Percentiles rank a stretch among this genome's conserved stretches.
phyloP scores from a whole-genome alignment of 2,113 vertebrate genomes.

The Aleadryas rufinucha region DNA sequence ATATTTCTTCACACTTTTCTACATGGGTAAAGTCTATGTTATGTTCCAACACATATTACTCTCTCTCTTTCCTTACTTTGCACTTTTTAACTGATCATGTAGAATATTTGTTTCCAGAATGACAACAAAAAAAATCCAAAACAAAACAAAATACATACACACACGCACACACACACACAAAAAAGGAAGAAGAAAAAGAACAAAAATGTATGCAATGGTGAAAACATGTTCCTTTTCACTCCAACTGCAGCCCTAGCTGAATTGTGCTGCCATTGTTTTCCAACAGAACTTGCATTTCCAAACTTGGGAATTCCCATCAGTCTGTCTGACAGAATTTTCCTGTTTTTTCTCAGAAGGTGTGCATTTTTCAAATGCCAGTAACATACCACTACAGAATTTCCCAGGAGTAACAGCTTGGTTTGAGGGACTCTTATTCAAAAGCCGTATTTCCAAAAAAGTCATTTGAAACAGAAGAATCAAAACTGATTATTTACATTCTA shows the following conservation, averaged over 20 bases:
- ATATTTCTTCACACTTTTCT: conserved; percentile 48
- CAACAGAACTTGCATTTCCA: conserved; percentile 55
- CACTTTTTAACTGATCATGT: neutral
- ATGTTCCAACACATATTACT: conserved; percentile 12
- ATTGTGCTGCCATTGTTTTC: conserved; percentile 55
- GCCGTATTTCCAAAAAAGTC: conserved; percentile 49
- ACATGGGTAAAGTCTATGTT: neutral
- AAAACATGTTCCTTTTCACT: conserved; percentile 41
- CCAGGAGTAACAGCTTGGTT: conserved; percentile 77
- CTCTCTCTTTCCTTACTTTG: conserved; percentile 14
- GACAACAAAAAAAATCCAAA: neutral
- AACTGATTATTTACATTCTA: conserved; percentile 44
- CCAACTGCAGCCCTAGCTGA: conserved; percentile 44
- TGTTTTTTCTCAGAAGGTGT: conserved; percentile 80
- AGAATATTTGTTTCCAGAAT: neutral
- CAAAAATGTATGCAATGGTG: neutral
- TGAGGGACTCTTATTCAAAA: conserved; percentile 59
- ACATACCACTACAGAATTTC: conserved; percentile 76
- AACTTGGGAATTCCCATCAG: conserved; percentile 82
- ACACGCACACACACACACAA: neutral
- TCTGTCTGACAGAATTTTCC: conserved; percentile 83
- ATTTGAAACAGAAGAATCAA: conserved; percentile 53
- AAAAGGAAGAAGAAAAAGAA: neutral
- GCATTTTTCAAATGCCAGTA: conserved; percentile 81
- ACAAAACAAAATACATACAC: neutral